Evolutionary conservation across 2,797 vertebrate genomes (phyloP).

Genomic region (Heliangelus exortis): DNA sequence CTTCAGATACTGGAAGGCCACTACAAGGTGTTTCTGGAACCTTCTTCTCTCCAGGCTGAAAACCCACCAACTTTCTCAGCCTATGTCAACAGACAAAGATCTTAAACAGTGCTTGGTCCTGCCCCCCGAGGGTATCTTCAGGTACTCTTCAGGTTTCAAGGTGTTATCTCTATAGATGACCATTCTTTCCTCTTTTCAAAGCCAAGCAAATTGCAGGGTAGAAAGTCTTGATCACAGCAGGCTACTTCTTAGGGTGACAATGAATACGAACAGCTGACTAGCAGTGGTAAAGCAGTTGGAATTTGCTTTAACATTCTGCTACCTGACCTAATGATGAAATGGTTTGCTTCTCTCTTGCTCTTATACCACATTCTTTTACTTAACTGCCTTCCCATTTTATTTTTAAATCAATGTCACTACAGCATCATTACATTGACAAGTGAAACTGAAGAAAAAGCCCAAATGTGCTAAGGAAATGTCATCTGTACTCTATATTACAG

Average conservation of each 20-base stretch:
- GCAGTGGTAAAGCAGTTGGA: fast-evolving
- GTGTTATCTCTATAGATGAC: neutral
- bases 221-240: neutral
- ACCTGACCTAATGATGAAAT: neutral
- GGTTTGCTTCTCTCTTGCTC: neutral
- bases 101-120: too few relatives aligned
- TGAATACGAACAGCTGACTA: neutral
- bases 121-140: too few relatives aligned
- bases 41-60: too few relatives aligned
- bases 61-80: too few relatives aligned
- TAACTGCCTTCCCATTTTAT: neutral
- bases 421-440: neutral
- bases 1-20: too few relatives aligned
- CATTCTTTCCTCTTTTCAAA: neutral
- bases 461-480: neutral
- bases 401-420: neutral
- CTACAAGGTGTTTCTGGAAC: too few relatives aligned
- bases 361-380: neutral
- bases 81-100: too few relatives aligned
- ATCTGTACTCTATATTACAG: neutral
- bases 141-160: neutral
- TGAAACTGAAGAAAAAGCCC: neutral
- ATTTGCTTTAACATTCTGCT: neutral
- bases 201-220: neutral
- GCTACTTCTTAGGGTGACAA: neutral